phyloP scores from a whole-genome alignment of 35 echinoderm and acorn worm genomes.

The Anneissia japonica region DNA sequence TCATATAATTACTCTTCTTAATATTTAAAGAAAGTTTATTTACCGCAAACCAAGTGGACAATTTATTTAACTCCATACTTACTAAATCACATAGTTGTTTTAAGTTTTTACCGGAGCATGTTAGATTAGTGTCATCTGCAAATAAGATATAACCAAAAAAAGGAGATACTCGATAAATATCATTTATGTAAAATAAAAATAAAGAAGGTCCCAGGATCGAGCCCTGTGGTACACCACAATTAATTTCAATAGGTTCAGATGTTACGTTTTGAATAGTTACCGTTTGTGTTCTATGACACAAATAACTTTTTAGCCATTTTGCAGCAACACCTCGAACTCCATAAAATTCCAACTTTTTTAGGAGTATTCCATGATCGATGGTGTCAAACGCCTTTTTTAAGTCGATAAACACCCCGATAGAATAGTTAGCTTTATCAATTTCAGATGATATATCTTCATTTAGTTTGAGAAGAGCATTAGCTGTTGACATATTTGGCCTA shows the following conservation, averaged over 20 bases:
- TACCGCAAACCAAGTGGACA: neutral
- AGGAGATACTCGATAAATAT: neutral
- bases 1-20: neutral
- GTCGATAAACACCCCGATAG: no score
- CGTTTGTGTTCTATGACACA: no score
- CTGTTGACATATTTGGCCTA: neutral
- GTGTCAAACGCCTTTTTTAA: no score
- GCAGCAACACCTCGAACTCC: no score
- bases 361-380: neutral
- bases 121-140: neutral
- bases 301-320: no score
- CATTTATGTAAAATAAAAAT: neutral
- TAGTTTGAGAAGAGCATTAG: neutral
- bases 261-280: no score
- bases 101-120: neutral
- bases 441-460: constrained; percentile 6
- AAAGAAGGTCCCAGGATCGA: neutral
- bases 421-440: neutral
- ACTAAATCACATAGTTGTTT: neutral
- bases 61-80: neutral
- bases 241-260: no score
- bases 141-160: neutral
- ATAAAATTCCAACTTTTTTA: neutral
- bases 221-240: no score
- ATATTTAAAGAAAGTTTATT: neutral